Conservation (phyloP, 2,888 invertebrate species). For the Ormyrus labotus region DNA sequence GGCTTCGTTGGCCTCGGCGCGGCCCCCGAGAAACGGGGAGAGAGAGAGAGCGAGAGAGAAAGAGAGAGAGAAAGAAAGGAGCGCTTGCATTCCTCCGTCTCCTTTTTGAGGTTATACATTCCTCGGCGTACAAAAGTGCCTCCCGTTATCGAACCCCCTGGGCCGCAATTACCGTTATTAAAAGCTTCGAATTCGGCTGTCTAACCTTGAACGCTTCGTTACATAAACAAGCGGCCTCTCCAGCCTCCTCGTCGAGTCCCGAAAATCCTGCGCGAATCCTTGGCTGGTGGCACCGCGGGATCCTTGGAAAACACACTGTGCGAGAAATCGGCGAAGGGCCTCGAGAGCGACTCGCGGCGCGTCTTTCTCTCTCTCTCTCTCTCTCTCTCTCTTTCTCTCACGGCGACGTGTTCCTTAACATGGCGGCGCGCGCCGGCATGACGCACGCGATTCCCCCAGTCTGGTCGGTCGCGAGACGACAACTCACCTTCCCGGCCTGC, state of each 20-base stretch:
- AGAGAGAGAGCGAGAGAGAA: background rate
- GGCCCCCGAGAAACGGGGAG: background rate
- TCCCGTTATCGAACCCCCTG: constrained; percentile 17
- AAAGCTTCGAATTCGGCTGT: too few relatives aligned
- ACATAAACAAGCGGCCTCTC: too few relatives aligned
- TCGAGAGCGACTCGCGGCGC: background rate
- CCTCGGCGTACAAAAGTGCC: constrained; percentile 18
- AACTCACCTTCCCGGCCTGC: background rate
- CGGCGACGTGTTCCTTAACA: constrained; percentile 46
- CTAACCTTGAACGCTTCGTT: too few relatives aligned
- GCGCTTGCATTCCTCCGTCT: background rate
- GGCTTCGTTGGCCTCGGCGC: too few relatives aligned
- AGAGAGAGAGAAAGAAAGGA: background rate
- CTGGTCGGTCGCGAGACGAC: background rate
- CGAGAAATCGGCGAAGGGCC: background rate
- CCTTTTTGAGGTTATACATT: constrained; percentile 51
- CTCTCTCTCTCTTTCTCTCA: background rate
- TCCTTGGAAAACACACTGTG: background rate
- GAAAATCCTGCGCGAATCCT: too few relatives aligned
- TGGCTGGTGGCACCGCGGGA: constrained; percentile 11
- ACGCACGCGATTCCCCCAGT: constrained; percentile 46
- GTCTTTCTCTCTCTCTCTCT: constrained; percentile 10
- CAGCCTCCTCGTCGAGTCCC: too few relatives aligned
- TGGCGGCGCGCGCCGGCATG: constrained; percentile 55
- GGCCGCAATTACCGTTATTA: too few relatives aligned